Base-by-base conservation (phyloP, 2,888 invertebrate species). In the Prosopocoilus inquinatus region DNA sequence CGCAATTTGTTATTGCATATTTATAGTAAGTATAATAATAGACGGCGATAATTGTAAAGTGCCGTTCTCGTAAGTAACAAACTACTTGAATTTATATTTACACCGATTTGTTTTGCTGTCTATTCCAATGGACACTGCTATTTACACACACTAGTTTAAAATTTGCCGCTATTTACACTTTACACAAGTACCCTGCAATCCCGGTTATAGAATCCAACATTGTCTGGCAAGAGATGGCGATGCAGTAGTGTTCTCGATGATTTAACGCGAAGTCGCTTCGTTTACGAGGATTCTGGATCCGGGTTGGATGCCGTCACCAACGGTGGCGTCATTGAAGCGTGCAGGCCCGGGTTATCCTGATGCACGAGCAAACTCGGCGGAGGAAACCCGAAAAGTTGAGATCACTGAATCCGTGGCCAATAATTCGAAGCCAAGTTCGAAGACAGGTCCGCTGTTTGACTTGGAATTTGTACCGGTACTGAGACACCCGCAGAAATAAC, bases 391-490 rank as follows among this genome's bases (percentile, higher is more conserved):
- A 90, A 90, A 72, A 91, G 88, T 85, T 90, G 89, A 80, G 90
- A 92, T 94, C 95, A 91, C 88, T 91, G 93, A 79, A 94, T 87
- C 78, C 93, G 82, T 35, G 92, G 91, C 94, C 94, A 94, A 79
- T 94, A 94, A 81, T 90, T 92, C 47, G 84, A 80, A 20, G 76
- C 68, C 50, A 75, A 67, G 81, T 90, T 91, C 59, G 83, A 79
- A 66, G 90, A 82, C 75, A 90, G 82, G 77, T 90, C 91, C 62
- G 88, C 85, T 68, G 86, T 86, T 77, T 91, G 90, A 68, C 91
- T 92, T 49, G 93, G 93, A 72, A 94, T 93, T 82, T 94, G 94
- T 60, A 94, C 91, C 46, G 94, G 94, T 50, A 94, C 94, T 58
- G 92, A 92, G 49, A 94, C 92, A 20, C 94, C 94, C 58, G 94